A percentile compares a stretch with the other conserved stretches of the same genome.
phyloP scores from a whole-genome alignment of 2,797 vertebrate species.

The Crossoptilon crossoptilon region DNA sequence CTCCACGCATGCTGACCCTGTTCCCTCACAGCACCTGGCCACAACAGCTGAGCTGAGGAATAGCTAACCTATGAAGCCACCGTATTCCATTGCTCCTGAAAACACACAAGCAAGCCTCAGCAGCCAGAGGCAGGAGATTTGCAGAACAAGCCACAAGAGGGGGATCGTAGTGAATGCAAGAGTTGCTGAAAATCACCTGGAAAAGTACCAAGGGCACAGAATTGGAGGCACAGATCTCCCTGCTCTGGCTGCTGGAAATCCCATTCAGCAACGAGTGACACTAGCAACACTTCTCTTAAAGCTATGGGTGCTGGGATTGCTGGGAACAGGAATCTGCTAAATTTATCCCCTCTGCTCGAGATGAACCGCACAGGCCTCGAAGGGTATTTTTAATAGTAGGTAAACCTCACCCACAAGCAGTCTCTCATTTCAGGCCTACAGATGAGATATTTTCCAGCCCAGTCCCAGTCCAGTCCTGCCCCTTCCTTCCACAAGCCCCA shows the following conservation, averaged over 20 bases:
- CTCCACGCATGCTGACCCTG: neutral
- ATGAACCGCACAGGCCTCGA: constrained; percentile 30
- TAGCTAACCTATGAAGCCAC: neutral
- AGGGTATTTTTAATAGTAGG: constrained; percentile 69
- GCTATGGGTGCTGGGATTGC: neutral
- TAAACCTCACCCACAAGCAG: constrained; percentile 62
- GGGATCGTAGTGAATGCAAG: constrained; percentile 51
- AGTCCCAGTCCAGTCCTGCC: constrained; percentile 63
- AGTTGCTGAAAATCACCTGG: neutral
- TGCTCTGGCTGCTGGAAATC: neutral
- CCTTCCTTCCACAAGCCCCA: constrained; percentile 60
- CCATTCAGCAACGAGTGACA: neutral
- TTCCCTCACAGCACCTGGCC: neutral
- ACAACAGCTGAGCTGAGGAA: neutral
- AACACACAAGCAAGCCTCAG: neutral
- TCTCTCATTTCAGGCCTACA: constrained; percentile 65
- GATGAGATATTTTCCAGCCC: constrained; percentile 48
- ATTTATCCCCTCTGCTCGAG: constrained; percentile 49
- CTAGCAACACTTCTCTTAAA: accelerated
- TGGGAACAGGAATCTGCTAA: constrained; percentile 29
- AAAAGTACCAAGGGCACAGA: neutral
- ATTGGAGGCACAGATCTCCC: neutral
- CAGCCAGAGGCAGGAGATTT: neutral
- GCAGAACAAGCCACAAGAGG: constrained; percentile 60
- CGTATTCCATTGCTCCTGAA: neutral